phyloP scores from a whole-genome alignment of 2,888 invertebrate genomes.

The Drosophila silvestris region DNA sequence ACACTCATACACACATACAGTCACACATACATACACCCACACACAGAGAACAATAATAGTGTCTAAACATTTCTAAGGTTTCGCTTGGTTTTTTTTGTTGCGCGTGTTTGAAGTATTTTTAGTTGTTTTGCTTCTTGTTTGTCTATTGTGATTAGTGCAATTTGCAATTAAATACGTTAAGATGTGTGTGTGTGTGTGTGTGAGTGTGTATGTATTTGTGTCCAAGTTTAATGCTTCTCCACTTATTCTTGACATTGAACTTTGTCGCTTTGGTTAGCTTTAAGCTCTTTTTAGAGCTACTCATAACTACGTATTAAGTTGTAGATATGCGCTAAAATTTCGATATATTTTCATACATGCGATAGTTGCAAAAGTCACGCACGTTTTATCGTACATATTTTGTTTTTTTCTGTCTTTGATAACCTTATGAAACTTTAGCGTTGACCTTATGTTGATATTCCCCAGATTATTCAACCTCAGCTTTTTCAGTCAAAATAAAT shows the following conservation, averaged over 20 bases:
- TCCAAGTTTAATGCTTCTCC: conserved; percentile 40
- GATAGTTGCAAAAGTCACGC: neutral
- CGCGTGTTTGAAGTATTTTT: conserved; percentile 76
- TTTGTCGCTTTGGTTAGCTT: conserved; percentile 32
- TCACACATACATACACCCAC: neutral
- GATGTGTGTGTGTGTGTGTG: conserved; percentile 17
- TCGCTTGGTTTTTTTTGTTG: conserved; percentile 42
- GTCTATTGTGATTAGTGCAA: conserved; percentile 50
- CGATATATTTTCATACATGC: neutral
- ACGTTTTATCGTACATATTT: neutral
- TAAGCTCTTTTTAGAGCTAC: neutral
- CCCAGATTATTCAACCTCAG: neutral
- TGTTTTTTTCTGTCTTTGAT: neutral
- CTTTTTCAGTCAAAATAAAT: neutral
- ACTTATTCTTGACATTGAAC: conserved; percentile 63
- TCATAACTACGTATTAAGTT: conserved; percentile 7
- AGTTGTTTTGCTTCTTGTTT: conserved; percentile 53
- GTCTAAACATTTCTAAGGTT: conserved; percentile 69
- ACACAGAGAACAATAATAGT: conserved; percentile 61
- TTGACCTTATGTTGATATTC: neutral
- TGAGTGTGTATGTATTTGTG: conserved; percentile 13
- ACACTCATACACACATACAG: neutral
- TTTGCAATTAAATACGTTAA: conserved; percentile 51
- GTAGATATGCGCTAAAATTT: neutral
- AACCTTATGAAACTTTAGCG: neutral